Conservation (phyloP, 2,113 vertebrate species). For the Balaeniceps rex region DNA sequence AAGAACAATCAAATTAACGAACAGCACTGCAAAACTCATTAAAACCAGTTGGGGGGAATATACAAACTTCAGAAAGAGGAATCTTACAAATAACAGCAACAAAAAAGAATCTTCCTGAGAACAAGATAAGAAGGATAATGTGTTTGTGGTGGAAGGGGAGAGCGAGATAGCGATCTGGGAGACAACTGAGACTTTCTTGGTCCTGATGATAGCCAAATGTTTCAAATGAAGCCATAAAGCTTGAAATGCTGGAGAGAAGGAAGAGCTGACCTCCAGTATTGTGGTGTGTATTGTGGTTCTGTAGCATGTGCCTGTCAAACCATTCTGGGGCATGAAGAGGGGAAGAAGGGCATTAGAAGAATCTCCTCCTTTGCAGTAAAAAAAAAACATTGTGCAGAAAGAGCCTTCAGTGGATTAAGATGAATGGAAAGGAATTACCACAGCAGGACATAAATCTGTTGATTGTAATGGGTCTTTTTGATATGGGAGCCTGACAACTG, state of each 20-base stretch:
- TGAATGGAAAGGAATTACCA: neutral
- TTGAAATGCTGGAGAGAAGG: neutral
- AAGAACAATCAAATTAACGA: neutral
- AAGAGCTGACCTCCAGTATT: neutral
- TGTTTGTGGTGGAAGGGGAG: neutral
- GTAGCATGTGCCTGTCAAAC: neutral
- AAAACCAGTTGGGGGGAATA: neutral
- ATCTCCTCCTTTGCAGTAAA: neutral
- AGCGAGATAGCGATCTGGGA: neutral
- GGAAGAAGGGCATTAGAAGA: neutral
- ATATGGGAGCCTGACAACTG: neutral
- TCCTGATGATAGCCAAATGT: neutral
- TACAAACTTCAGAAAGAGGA: neutral
- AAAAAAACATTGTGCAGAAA: neutral
- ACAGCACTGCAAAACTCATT: neutral
- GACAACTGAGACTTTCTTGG: neutral
- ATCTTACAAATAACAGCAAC: neutral
- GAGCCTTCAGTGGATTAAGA: neutral
- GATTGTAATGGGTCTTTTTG: neutral
- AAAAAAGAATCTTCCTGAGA: neutral
- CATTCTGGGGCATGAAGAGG: neutral
- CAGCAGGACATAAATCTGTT: neutral
- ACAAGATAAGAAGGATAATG: neutral
- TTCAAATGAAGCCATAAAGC: neutral
- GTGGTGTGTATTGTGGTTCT: neutral